A percentile compares a stretch with the other conserved stretches of the same genome.
phyloP scores from a whole-genome alignment of 1,140 invertebrate genomes.

The Penaeus vannamei region DNA sequence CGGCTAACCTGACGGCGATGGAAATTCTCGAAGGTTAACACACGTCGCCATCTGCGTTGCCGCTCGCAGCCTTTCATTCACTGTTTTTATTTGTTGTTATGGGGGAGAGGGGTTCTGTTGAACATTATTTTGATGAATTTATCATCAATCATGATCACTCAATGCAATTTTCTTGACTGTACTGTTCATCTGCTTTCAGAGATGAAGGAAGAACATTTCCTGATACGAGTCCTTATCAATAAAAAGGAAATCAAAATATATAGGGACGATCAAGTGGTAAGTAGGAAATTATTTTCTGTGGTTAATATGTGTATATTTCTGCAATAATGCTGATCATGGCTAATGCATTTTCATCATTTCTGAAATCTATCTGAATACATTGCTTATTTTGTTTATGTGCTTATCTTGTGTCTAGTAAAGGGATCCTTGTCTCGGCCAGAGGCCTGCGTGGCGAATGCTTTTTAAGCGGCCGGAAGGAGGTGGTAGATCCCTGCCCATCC shows the following conservation, averaged over 20 bases:
- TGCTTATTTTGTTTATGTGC: too few relatives aligned
- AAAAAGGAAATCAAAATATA: conserved; percentile 1
- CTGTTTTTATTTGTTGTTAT: neutral
- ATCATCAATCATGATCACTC: neutral
- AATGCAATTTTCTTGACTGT: neutral
- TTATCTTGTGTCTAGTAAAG: too few relatives aligned
- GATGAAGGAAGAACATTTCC: neutral
- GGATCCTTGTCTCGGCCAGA: too few relatives aligned
- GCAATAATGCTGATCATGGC: too few relatives aligned
- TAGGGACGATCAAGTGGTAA: conserved; percentile 32
- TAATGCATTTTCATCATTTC: too few relatives aligned
- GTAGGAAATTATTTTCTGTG: neutral
- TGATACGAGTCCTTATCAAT: conserved; percentile 22
- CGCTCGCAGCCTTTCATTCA: neutral
- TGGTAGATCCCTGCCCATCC: too few relatives aligned
- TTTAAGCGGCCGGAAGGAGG: too few relatives aligned
- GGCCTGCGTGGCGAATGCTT: too few relatives aligned
- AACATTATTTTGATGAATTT: neutral
- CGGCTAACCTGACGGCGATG: conserved; percentile 41
- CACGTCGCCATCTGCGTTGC: neutral
- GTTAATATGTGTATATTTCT: neutral
- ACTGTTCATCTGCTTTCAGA: conserved; percentile 1
- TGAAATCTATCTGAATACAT: too few relatives aligned
- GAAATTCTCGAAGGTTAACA: conserved; percentile 9
- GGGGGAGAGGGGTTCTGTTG: neutral